phyloP scores from a whole-genome alignment of 2,888 invertebrate genomes.

The Lymantria dispar region DNA sequence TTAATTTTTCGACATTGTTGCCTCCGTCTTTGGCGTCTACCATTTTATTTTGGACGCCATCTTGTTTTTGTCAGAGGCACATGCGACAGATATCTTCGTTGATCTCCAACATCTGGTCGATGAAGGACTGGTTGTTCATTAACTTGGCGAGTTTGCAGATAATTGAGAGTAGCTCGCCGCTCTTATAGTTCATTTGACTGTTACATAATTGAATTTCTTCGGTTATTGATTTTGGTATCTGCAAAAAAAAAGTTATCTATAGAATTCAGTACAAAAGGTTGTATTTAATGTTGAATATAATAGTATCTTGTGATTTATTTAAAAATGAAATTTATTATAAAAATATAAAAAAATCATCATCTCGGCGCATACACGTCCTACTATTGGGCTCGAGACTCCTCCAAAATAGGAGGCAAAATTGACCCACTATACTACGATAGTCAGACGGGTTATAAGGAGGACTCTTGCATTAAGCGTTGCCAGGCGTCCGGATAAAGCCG shows the following conservation, averaged over 20 bases:
- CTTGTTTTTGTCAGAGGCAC: slow-evolving; percentile 79
- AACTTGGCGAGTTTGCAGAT: slow-evolving; percentile 86
- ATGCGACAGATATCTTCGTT: slow-evolving; percentile 91
- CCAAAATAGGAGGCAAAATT: too few relatives aligned
- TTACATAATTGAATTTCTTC: slow-evolving; percentile 87
- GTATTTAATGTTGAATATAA: too few relatives aligned
- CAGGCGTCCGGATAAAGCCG: too few relatives aligned
- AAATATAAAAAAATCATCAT: too few relatives aligned
- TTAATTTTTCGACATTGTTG: slow-evolving; percentile 16
- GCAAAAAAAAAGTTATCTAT: slow-evolving; percentile 14
- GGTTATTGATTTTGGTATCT: slow-evolving; percentile 84
- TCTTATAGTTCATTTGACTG: slow-evolving; percentile 87
- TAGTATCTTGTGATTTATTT: too few relatives aligned
- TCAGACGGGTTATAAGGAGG: too few relatives aligned
- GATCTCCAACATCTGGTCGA: slow-evolving; percentile 89
- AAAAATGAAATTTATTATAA: too few relatives aligned
- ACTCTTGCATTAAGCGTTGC: too few relatives aligned
- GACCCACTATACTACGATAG: too few relatives aligned
- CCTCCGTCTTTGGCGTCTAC: slow-evolving; percentile 32
- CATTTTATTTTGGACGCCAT: slow-evolving; percentile 49
- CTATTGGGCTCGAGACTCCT: too few relatives aligned
- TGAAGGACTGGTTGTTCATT: slow-evolving; percentile 87
- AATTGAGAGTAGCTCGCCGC: slow-evolving; percentile 83
- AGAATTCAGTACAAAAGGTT: too few relatives aligned
- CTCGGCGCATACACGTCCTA: too few relatives aligned